phyloP scores from a whole-genome alignment of 64 coral and sea anemone genomes.

The Orbicella faveolata region DNA sequence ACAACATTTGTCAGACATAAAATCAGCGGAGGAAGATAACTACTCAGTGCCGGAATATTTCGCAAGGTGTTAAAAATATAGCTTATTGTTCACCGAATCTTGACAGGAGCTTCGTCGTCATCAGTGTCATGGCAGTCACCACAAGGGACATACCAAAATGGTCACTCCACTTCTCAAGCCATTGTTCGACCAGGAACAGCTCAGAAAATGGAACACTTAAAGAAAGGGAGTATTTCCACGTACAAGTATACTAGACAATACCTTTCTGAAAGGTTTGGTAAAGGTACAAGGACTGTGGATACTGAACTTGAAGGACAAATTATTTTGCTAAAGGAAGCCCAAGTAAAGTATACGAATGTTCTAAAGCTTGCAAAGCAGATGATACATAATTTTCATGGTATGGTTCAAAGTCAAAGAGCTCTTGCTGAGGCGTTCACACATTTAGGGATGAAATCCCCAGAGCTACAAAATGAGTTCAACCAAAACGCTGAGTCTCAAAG shows the following conservation, averaged over 20 bases:
- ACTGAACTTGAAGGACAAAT: conserved; percentile 97
- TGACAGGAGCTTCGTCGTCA: not conserved
- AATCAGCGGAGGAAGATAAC: too few species aligned
- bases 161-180: conserved; percentile 37
- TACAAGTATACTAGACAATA: conserved; percentile 97
- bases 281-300: conserved; percentile 97
- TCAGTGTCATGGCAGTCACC: conserved; percentile 44
- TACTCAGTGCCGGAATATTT: too few species aligned
- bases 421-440: conserved; percentile 87
- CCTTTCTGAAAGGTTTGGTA: conserved; percentile 96
- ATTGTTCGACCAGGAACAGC: conserved; percentile 61
- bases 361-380: conserved; percentile 88
- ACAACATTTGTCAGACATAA: too few species aligned
- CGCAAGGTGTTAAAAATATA: too few species aligned
- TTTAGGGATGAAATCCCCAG: conserved; percentile 97
- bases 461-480: conserved; percentile 94
- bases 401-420: conserved; percentile 88
- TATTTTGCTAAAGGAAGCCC: conserved; percentile 85
- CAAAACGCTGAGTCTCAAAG: conserved; percentile 95
- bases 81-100: not conserved
- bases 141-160: conserved; percentile 33
- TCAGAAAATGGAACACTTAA: conserved; percentile 89
- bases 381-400: conserved; percentile 85
- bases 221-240: conserved; percentile 97
- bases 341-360: conserved; percentile 80